A percentile compares a stretch with the other conserved stretches of the same genome.
Evolutionary conservation across 2,113 vertebrate species (phyloP).

Genomic region (Pomatostomus ruficeps): DNA sequence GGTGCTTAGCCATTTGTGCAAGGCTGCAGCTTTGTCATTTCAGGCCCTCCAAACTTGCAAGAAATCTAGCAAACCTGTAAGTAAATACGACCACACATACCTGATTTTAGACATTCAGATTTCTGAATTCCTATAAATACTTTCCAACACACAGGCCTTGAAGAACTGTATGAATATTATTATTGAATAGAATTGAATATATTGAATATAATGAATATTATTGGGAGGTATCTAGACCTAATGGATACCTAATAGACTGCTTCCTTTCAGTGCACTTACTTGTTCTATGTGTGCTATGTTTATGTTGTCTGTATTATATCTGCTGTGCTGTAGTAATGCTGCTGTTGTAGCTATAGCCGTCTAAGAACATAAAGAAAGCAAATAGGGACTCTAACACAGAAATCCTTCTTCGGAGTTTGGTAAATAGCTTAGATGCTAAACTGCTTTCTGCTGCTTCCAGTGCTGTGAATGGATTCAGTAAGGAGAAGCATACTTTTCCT

Average conservation of each 20-base stretch:
- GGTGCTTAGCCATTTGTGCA: background rate
- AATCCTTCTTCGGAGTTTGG: background rate
- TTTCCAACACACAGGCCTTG: background rate
- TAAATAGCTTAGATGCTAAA: background rate
- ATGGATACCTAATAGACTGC: background rate
- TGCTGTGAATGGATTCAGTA: background rate
- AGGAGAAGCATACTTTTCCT: background rate
- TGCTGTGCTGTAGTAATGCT: background rate
- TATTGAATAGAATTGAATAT: background rate
- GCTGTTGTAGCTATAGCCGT: background rate
- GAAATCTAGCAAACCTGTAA: background rate
- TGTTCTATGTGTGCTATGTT: background rate
- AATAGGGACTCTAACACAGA: background rate
- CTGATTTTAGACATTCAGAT: background rate
- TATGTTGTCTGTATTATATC: background rate
- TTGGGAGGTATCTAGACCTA: background rate
- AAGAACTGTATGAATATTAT: background rate
- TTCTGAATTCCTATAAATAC: background rate
- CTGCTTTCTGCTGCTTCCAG: background rate
- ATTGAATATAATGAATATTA: background rate
- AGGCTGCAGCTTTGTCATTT: background rate
- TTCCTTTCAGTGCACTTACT: background rate
- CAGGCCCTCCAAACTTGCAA: background rate
- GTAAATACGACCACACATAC: background rate
- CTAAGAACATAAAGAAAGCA: background rate